Base-by-base conservation (phyloP, 2,888 invertebrate genomes). In the Brachylomia viminalis region DNA sequence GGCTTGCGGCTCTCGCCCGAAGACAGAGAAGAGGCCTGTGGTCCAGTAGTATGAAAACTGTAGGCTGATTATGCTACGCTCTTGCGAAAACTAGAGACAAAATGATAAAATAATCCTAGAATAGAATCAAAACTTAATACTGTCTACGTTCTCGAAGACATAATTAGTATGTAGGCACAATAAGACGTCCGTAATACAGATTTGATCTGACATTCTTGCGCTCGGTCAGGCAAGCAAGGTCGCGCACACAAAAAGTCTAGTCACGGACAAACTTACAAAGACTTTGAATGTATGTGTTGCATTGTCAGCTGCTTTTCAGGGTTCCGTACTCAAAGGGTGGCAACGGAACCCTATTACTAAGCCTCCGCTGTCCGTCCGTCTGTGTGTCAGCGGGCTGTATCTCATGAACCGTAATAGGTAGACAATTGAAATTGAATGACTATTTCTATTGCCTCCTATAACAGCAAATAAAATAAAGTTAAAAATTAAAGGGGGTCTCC, bases 241-340 rank as follows among this genome's bases (percentile, higher is more conserved):
- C 75, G 54, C 11, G 49, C 20, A 58, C 45, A 86, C 76, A 82
- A 82, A 81, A 70, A 79, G 27, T 78, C 58, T 68, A 72, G 77
- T 77, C 85, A 81, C 68, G 74, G 82, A 83, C 77, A 59, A 30
- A 62, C 15, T 11, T n/a, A 68, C 65, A 72, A 76, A 70, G 52
- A 62, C 42, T 73, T 78, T 61, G 49, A 58, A 49, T 69, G 67
- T 77, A 64, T 75, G n/a, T 62, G 56, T 68, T 65, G 65, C 30
- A 71, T 84, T 71, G 67, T 59, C 61, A 42, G 59, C 61, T 62
- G 56, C 56, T 69, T 84, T 73, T 33, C 17, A 47, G 47, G 17
- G 6, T 17, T 47, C 47, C 17, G 17, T 17, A 38, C 38, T 7
- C 38, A 38, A 38, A 38, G 38, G 38, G 38, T 38, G 38, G 6